Conservation (phyloP, 2,888 invertebrate species). For the Abscondita cerata region DNA sequence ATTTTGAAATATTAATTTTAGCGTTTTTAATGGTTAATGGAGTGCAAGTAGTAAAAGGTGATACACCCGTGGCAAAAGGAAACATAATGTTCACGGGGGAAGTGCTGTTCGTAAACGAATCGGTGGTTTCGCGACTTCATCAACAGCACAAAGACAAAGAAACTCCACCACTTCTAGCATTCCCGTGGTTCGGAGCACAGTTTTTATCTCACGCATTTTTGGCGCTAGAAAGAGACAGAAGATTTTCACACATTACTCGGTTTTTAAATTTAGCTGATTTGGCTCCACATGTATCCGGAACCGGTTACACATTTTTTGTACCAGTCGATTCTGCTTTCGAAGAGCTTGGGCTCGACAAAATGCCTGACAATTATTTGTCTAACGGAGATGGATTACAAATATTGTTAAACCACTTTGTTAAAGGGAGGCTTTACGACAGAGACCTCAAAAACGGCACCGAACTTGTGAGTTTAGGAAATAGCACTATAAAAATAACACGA, state of each 20-base stretch:
- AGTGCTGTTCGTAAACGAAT: constrained; percentile 68
- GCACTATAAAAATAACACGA: constrained; percentile 62
- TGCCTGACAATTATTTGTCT: constrained; percentile 65
- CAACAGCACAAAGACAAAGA: constrained; percentile 71
- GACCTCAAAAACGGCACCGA: constrained; percentile 64
- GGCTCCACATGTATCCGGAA: constrained; percentile 67
- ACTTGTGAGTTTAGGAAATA: constrained; percentile 65
- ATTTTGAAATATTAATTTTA: constrained; percentile 44
- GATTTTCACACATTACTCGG: constrained; percentile 65
- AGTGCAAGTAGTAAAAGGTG: constrained; percentile 66
- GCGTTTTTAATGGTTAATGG: constrained; percentile 66
- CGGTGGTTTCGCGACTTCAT: constrained; percentile 67
- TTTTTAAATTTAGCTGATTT: constrained; percentile 69
- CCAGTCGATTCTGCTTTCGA: constrained; percentile 73
- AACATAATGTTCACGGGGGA: constrained; percentile 70
- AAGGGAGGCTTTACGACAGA: constrained; percentile 66
- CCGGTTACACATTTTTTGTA: constrained; percentile 74
- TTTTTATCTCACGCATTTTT: constrained; percentile 69
- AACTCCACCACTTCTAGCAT: constrained; percentile 69
- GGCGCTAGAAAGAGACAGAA: constrained; percentile 64
- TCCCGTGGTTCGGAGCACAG: constrained; percentile 71
- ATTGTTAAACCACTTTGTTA: constrained; percentile 68
- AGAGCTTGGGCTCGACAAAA: constrained; percentile 64
- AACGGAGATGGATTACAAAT: constrained; percentile 66
- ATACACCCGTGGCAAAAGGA: constrained; percentile 66